Evolutionary conservation across 2,888 invertebrate genomes (phyloP).

Genomic region (Dolichomitus sp.): DNA sequence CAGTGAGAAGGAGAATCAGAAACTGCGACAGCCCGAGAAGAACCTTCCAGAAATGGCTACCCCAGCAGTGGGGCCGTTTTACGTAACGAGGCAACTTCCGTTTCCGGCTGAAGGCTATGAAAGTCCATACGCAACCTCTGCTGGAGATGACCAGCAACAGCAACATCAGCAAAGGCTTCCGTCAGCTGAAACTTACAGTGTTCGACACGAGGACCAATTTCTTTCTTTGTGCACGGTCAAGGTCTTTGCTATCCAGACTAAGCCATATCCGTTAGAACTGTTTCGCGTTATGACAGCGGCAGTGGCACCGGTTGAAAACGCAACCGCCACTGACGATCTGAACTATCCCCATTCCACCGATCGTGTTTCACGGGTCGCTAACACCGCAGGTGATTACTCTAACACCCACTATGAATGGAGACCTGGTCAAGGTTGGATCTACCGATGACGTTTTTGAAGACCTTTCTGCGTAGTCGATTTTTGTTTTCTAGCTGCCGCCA

Average conservation of each 20-base stretch:
- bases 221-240: constrained; percentile 38
- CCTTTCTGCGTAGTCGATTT: constrained; percentile 1
- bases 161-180: constrained; percentile 20
- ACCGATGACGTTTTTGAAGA: constrained; percentile 4
- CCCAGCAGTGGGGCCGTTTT: not conserved
- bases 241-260: constrained; percentile 35
- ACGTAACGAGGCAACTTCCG: constrained; percentile 43
- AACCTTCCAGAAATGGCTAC: constrained; percentile 22
- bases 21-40: constrained; percentile 7
- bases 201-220: constrained; percentile 20
- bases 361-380: constrained; percentile 18
- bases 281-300: constrained; percentile 7
- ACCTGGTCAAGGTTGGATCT: constrained; percentile 37
- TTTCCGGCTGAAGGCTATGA: constrained; percentile 18
- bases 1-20: constrained; percentile 33
- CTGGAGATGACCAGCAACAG: constrained; percentile 9
- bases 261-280: constrained; percentile 14
- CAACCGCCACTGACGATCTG: constrained; percentile 2
- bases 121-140: not conserved
- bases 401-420: not conserved
- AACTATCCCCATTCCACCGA: constrained; percentile 27
- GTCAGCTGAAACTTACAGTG: not conserved
- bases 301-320: constrained; percentile 7
- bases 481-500: constrained; percentile 16
- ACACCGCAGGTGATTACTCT: constrained; percentile 35